Evolutionary conservation across 2,113 vertebrate species (phyloP), one percentile per base, ranked within the genome.

Genomic region (Rhynchopsitta pachyrhyncha): DNA sequence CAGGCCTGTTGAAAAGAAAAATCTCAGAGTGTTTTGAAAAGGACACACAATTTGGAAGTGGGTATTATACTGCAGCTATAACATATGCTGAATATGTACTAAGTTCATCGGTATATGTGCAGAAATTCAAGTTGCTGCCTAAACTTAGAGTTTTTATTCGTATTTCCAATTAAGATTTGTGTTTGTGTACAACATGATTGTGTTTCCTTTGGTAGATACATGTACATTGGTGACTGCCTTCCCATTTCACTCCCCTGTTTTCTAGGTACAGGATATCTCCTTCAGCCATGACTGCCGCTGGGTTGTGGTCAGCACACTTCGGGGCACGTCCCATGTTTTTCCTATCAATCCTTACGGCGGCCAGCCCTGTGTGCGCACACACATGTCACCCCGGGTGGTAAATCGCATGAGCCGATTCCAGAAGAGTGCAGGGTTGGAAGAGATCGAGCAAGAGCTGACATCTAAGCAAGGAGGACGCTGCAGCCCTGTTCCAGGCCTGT

Each of bases 351-450:
- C 99, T 2, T 99, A 99, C 0, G 99, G 99, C 1, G 99, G 99
- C 5, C 98, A 98, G 71, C 99, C 99, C 53, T 99, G 99, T 10
- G 99, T 99, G 28, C 98, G 99, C 20, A 99, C 99, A 1, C 99
- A 99, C 93, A 99, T 99, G 99, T 99, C 99, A 8, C 99, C 99
- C 0, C 98, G 99, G 2, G 99, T 99, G 35, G 99, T 99, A 53
- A 99, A 99, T 94, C 98, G 99, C 86, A 99, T 99, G 98, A 99
- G 99, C 89, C 99, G 99, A 76, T 99, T 99, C 97, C 99, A 99
- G 91, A 99, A 99, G 97, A 99, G 99, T 10, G 99, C 99, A 0
- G 99, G 99, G 28, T 96, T 99, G 93, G 99, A 99, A 94, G 99
- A 99, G 95, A 99, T 99, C 12, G 99, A 99, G 78, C 99, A 99